phyloP scores from a whole-genome alignment of 2,113 vertebrate species.

The Epinephelus cyanopodus region DNA sequence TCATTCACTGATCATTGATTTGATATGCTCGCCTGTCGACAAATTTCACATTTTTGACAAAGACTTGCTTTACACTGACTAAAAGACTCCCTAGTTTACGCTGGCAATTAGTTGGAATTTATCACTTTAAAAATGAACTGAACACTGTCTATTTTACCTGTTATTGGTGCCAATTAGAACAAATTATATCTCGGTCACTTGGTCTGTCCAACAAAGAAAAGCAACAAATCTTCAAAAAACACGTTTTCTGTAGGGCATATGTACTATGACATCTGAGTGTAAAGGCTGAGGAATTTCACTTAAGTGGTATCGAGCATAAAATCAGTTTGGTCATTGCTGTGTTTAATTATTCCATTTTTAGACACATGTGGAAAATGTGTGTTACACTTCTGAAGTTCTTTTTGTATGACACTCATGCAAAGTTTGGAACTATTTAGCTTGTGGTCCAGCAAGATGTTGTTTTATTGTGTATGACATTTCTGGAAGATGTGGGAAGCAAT shows the following conservation, averaged over 20 bases:
- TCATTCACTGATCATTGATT: background rate
- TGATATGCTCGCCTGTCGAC: background rate
- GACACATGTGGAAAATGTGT: background rate
- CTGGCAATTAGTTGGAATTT: background rate
- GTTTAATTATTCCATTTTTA: background rate
- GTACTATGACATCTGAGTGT: background rate
- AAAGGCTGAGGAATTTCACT: background rate
- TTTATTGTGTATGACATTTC: constrained; percentile 16
- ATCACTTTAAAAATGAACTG: background rate
- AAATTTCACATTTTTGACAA: background rate
- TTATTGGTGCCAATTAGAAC: background rate
- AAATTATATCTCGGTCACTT: background rate
- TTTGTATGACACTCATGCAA: constrained; percentile 6
- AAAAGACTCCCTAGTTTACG: background rate
- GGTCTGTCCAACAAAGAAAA: background rate
- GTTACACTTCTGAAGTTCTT: background rate
- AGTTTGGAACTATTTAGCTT: background rate
- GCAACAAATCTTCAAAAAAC: background rate
- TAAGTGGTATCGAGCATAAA: background rate
- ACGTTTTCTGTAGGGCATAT: background rate
- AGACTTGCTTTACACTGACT: background rate
- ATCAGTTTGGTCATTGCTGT: background rate
- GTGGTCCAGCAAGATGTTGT: constrained; percentile 11
- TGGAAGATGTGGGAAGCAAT: constrained; percentile 6
- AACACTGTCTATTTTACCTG: background rate